A percentile compares a stretch with the other conserved stretches of the same genome.
These are phyloP conservation scores for Pteronotus mesoamericanus DNA, from an alignment of 2,797 vertebrate genomes.

Conservation along the genomic window DNA sequence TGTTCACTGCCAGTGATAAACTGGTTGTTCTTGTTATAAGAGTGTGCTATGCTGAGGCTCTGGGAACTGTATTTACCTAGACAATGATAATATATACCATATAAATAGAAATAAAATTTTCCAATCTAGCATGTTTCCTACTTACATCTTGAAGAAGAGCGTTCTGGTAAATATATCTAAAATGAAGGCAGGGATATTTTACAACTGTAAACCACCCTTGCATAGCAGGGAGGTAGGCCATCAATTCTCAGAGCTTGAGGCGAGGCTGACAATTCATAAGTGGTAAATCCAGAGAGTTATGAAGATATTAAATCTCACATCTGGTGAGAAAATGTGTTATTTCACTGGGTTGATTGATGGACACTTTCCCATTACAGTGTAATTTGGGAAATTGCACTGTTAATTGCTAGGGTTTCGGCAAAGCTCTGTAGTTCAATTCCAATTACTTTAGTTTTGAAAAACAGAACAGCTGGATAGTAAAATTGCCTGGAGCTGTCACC, in stretches of 20 bases:
- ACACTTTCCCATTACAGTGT: constrained; percentile 69
- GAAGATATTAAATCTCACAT: constrained; percentile 76
- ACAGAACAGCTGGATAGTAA: constrained; percentile 75
- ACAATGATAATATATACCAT: constrained; percentile 42
- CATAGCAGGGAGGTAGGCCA: constrained; percentile 66
- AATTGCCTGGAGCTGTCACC: constrained; percentile 68
- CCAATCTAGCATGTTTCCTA: constrained; percentile 65
- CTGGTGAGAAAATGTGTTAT: constrained; percentile 72
- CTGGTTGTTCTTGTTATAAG: neutral
- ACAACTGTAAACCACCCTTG: constrained; percentile 74
- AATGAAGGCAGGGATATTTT: constrained; percentile 74
- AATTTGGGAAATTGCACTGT: constrained; percentile 68
- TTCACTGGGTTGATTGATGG: constrained; percentile 72
- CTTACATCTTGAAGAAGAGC: constrained; percentile 75
- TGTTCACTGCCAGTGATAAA: neutral
- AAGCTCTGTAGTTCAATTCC: constrained; percentile 74
- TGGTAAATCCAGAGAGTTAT: constrained; percentile 76
- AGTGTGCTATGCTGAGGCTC: neutral
- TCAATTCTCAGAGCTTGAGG: constrained; percentile 76
- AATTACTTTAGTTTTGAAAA: constrained; percentile 76
- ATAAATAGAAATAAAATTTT: constrained; percentile 36
- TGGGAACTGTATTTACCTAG: constrained; percentile 38
- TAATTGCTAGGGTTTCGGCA: constrained; percentile 76
- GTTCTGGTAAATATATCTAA: constrained; percentile 74
- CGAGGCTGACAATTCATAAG: constrained; percentile 71